These are phyloP conservation scores for Epinotia nisella DNA, from an alignment of 2,888 invertebrate species.

Conservation along the genomic window DNA sequence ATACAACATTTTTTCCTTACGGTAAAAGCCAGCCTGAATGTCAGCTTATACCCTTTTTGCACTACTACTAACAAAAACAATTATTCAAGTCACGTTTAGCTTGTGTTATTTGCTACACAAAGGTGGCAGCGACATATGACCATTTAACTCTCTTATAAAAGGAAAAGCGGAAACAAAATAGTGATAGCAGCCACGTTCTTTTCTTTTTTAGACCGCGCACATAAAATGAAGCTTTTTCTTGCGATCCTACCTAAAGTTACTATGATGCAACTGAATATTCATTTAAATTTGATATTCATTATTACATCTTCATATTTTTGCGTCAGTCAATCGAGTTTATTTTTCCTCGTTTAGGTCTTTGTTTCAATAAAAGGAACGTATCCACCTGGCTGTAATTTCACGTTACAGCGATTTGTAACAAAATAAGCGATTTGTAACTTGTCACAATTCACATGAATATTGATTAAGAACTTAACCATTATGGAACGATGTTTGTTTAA, in stretches of 20 bases:
- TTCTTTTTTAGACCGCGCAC: not conserved
- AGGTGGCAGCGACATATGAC: conserved; percentile 3
- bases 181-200: not conserved
- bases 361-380: not conserved
- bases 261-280: not conserved
- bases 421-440: not conserved
- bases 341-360: not conserved
- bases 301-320: not conserved
- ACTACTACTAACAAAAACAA: not conserved
- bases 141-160: not conserved
- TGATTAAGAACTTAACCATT: too few relatives aligned
- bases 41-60: conserved; percentile 2
- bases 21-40: conserved; percentile 10
- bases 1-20: conserved; percentile 8
- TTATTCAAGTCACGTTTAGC: conserved; percentile 20
- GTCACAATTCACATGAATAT: too few relatives aligned
- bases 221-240: too few relatives aligned
- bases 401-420: not conserved
- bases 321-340: too few relatives aligned
- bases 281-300: not conserved
- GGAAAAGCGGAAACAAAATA: not conserved
- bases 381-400: not conserved
- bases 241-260: too few relatives aligned
- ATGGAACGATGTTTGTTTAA: too few relatives aligned
- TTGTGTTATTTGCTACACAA: conserved; percentile 5